Percentiles rank a stretch among this genome's conserved stretches.
Evolutionary conservation across 1,140 invertebrate species (phyloP).

Genomic region (Bombus confusus): DNA sequence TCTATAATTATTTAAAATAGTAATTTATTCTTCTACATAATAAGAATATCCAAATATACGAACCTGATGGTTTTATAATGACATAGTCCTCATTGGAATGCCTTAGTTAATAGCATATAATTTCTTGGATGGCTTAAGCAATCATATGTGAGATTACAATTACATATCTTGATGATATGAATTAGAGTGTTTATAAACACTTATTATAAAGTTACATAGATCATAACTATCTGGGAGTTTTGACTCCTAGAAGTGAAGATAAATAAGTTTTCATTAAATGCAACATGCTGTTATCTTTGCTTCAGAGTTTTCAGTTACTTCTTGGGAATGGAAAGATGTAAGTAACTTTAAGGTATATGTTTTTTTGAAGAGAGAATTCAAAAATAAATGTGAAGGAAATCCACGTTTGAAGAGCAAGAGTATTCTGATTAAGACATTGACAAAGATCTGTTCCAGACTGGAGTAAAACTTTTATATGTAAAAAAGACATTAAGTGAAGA

Average conservation of each 20-base stretch:
- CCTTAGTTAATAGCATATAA: neutral
- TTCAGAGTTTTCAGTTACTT: conserved; percentile 67
- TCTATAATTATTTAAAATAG: conserved; percentile 2
- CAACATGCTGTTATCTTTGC: conserved; percentile 73
- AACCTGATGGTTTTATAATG: neutral
- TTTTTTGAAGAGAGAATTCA: conserved; percentile 33
- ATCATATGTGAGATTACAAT: neutral
- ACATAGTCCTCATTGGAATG: neutral
- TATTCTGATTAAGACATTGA: conserved; percentile 25
- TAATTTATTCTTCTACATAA: conserved; percentile 1
- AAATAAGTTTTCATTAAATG: conserved; percentile 40
- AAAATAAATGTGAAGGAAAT: conserved; percentile 24
- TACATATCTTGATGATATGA: conserved; percentile 7
- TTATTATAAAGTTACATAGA: neutral
- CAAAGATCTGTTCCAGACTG: conserved; percentile 42
- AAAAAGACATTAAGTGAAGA: conserved; percentile 39
- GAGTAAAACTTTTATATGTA: conserved; percentile 50
- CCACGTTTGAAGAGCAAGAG: conserved; percentile 28
- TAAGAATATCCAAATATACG: neutral
- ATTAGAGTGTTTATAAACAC: neutral
- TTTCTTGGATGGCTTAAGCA: neutral
- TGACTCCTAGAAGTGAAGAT: neutral
- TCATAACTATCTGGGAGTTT: neutral
- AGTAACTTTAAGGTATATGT: conserved; percentile 55
- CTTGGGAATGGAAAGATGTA: conserved; percentile 51